Percentiles rank a stretch among this genome's conserved stretches.
Conservation (phyloP, 2,888 invertebrate genomes). For the Drosophila neonasuta region DNA sequence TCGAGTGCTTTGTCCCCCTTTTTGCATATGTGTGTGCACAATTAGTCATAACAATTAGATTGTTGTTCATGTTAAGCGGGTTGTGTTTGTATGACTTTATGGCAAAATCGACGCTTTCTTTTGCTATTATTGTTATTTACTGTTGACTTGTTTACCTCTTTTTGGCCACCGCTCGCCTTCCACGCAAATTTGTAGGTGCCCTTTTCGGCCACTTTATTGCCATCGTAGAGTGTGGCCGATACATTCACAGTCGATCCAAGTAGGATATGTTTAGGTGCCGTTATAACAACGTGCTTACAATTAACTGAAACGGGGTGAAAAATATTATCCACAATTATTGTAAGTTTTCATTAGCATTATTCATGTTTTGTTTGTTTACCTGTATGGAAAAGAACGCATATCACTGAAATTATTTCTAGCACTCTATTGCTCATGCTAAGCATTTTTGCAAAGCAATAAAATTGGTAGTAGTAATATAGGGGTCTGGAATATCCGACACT, state of each 20-base stretch:
- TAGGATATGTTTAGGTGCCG: conserved; percentile 87
- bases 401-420: conserved; percentile 34
- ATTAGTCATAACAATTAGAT: conserved; percentile 44
- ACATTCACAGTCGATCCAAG: conserved; percentile 88
- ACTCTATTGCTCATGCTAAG: conserved; percentile 15
- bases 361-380: conserved; percentile 37
- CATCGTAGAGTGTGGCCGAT: conserved; percentile 79
- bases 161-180: conserved; percentile 83
- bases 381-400: conserved; percentile 52
- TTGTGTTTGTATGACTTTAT: neutral
- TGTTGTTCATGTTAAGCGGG: neutral
- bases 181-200: conserved; percentile 85
- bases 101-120: conserved; percentile 28
- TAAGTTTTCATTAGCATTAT: conserved; percentile 38
- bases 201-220: conserved; percentile 68
- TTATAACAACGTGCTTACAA: conserved; percentile 83
- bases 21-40: conserved; percentile 4
- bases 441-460: conserved; percentile 49
- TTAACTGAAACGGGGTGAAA: conserved; percentile 36
- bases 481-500: conserved; percentile 47
- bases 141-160: conserved; percentile 49
- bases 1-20: neutral
- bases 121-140: conserved; percentile 5
- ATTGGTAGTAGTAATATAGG: neutral
- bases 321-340: neutral